Evolutionary conservation across 2,888 invertebrate genomes (phyloP), one percentile per base, ranked within the genome.

Genomic region (Phalangium opilio): DNA sequence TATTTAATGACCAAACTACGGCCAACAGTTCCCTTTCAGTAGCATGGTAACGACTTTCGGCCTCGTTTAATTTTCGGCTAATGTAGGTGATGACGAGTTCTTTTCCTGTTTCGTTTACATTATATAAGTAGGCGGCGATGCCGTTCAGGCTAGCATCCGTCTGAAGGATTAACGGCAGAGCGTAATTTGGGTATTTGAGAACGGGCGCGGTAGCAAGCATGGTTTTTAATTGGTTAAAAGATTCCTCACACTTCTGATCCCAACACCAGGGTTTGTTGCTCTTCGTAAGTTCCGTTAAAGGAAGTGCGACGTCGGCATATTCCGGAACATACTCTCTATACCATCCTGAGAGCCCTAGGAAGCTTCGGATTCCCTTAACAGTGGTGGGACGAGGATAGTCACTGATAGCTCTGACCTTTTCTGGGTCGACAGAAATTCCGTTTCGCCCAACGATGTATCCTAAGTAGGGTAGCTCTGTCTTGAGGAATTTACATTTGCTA

Each of bases 401-500:
- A n/a, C n/a, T n/a, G n/a, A n/a, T n/a, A n/a, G n/a, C n/a, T n/a
- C n/a, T n/a, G n/a, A n/a, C n/a, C n/a, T n/a, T n/a, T n/a, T n/a
- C n/a, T n/a, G n/a, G 14, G 20, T 44, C 43, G 8, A 21, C 21
- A 4, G 7, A 2, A 1, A 47, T 40, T 14, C 32, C 21, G 11
- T 40, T 21, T 2, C 27, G 11, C 12, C 2, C 14, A 2, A 41
- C 15, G 10, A 32, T n/a, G n/a, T n/a, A 18, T 21, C 45, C 42
- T 18, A 46, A 41, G 32, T 35, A 46, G 11, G 3, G 1, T 20
- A 46, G 15, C 12, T 20, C 2, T 1, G 2, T 10, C 8, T 35
- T 15, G 15, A 35, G 27, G n/a, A 46, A 21, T 19, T 18, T 7
- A 18, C 47, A 47, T 12, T 47, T 47, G 5, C 15, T 35, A 4